Percentiles rank a stretch among this genome's conserved stretches.
Evolutionary conservation across 2,888 invertebrate species (phyloP).

Genomic region (Diadromus collaris): DNA sequence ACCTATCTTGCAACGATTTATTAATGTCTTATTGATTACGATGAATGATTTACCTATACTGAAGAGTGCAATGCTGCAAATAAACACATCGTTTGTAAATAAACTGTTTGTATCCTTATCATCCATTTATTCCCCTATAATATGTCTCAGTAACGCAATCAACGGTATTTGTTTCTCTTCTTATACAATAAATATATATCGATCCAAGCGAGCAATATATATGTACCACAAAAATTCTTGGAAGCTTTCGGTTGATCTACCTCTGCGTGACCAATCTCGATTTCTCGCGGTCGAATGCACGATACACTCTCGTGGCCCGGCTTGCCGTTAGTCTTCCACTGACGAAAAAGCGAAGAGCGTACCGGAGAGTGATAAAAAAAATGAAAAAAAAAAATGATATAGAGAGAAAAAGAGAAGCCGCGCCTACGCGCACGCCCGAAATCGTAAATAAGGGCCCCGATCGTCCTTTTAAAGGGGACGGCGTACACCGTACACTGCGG

Average conservation of each 20-base stretch:
- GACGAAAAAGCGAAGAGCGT: constrained; percentile 24
- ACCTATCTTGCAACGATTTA: too few relatives aligned
- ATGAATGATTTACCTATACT: background rate
- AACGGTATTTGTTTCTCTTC: too few relatives aligned
- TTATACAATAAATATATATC: too few relatives aligned
- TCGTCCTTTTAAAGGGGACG: constrained; percentile 77
- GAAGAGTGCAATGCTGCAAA: background rate
- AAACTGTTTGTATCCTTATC: background rate
- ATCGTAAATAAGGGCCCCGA: constrained; percentile 77
- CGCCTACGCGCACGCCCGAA: constrained; percentile 67
- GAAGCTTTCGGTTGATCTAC: background rate
- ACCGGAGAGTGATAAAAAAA: constrained; percentile 34
- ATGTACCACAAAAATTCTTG: constrained; percentile 22
- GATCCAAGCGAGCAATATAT: background rate
- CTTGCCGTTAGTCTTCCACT: constrained; percentile 33
- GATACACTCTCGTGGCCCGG: constrained; percentile 31
- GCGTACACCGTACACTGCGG: constrained; percentile 41
- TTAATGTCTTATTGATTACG: background rate
- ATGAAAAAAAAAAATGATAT: constrained; percentile 47
- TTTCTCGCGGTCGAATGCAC: constrained; percentile 45
- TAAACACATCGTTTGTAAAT: background rate
- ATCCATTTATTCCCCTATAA: background rate
- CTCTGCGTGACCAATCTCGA: constrained; percentile 50
- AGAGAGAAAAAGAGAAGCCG: constrained; percentile 53
- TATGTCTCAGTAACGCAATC: too few relatives aligned